These are phyloP conservation scores for Nothobranchius kuhntae DNA, from an alignment of 2,113 vertebrate genomes.

Conservation along the genomic window DNA sequence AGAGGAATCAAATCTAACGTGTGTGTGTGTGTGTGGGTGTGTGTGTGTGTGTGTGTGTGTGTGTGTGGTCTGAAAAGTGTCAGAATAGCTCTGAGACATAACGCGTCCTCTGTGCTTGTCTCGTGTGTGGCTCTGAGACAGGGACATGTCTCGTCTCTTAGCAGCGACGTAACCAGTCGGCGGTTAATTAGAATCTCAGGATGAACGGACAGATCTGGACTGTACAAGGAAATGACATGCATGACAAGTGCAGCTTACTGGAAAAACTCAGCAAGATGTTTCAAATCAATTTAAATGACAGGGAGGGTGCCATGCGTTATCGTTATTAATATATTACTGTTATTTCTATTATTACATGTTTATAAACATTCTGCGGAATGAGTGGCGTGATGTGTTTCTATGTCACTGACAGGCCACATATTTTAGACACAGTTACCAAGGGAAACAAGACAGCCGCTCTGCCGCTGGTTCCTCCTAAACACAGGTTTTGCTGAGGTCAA, in stretches of 20 bases:
- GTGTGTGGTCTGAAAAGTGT: slow-evolving; percentile 13
- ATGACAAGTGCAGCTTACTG: slow-evolving; percentile 26
- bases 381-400: slow-evolving; percentile 39
- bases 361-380: slow-evolving; percentile 48
- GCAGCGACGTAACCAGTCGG: slow-evolving; percentile 16
- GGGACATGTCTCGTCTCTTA: slow-evolving; percentile 19
- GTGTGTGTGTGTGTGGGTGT: not conserved
- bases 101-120: slow-evolving; percentile 41
- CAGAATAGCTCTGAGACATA: slow-evolving; percentile 38
- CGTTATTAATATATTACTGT: not conserved
- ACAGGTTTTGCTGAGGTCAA: slow-evolving; percentile 87
- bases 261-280: slow-evolving; percentile 35
- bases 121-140: slow-evolving; percentile 27
- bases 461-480: slow-evolving; percentile 70
- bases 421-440: slow-evolving; percentile 37
- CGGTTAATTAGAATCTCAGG: slow-evolving; percentile 17
- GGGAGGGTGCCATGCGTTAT: slow-evolving; percentile 63
- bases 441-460: slow-evolving; percentile 24
- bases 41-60: slow-evolving; percentile 3
- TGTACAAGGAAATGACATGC: slow-evolving; percentile 49
- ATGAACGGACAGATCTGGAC: slow-evolving; percentile 28
- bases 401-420: slow-evolving; percentile 27
- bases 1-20: slow-evolving; percentile 41
- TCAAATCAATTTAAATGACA: slow-evolving; percentile 37
- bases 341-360: slow-evolving; percentile 35